Evolutionary conservation across 2,888 invertebrate genomes (phyloP), one percentile per base, ranked within the genome.

Genomic region (Dryocosmus kuriphilus): DNA sequence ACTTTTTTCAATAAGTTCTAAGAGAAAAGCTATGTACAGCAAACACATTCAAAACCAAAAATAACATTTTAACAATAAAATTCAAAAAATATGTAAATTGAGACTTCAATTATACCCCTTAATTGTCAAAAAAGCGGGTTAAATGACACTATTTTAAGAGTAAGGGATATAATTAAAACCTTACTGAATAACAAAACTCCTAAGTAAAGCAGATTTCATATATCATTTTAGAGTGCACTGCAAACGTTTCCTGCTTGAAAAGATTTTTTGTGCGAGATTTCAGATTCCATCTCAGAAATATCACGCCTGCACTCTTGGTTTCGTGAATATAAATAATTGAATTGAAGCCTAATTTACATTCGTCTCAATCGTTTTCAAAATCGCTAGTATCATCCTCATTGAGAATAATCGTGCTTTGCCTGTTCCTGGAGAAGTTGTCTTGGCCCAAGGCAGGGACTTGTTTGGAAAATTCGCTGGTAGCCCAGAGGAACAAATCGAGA

Each of bases 401-500:
- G 61, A 89, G 62, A 8, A 88, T 81, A 38, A 90, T 89, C 16
- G 90, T 89, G 32, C 84, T 84, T 30, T 84, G 85, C 24, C 76
- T 83, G 32, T 87, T 86, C 4, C 85, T 84, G 35, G 84, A 77
- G 27, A 86, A 84, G 27, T 86, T 88, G 19, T 90, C 89, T 81
- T 91, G 91, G 73, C 91, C 94, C n/a, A 95, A 93, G 81, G 95
- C 94, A 0, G 95, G 95, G 79, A 95, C 94, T 92, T 94, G 94
- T 87, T 94, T 94, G 0, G 95, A 94, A 88, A 94, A 94, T 89
- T 96, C 96, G 84, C 94, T 95, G 0, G 96, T 96, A 0, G 96
- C 96, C 96, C 96, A 96, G 14, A 98, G 92, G 90, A 97, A 98
- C 73, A 97, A 93, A 91, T 98, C 97, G 41, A 98, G 91, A 0